Evolutionary conservation across 1,140 invertebrate species (phyloP), one percentile per base, ranked within the genome.

Genomic region (Eumeta japonica): DNA sequence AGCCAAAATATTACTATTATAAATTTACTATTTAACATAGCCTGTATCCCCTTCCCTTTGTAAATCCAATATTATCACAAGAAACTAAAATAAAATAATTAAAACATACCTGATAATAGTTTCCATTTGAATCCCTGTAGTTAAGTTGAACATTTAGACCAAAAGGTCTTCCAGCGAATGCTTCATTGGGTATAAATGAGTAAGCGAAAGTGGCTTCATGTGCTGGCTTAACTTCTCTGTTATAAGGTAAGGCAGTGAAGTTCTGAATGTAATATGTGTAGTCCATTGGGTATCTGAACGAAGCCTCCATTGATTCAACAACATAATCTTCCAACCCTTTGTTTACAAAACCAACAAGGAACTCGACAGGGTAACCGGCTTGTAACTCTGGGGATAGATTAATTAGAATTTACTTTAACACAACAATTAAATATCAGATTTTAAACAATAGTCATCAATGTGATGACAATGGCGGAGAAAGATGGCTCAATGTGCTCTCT

Each of bases 191-290:
- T 37, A 94, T 82, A 62, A 99, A 98, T 2, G 89, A 90, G 70
- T 99, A 99, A 31, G 88, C 87, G 39, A 99, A 83, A 0, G 97
- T 97, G 10, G 92, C 92, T 76, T 99, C 92, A 52, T 95, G 85
- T 35, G 86, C 85, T 0, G 95, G 88, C 53, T 92, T 89, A 0
- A 99, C 92, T 55, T 89, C 79, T 55, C 85, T 84, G 52, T 94
- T 89, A 68, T 92, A 97, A n/a, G 84, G 81, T 50, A 94, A 80
- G 1, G 90, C 86, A 1, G 94, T 93, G 77, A 98, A 98, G 76
- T 98, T 98, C 72, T 98, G 96, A 53, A 99, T 96, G 63, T 94
- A 92, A 67, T 95, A 99, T 48, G 87, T 94, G 76, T 94, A 98
- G 70, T 99, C 97, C 86, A 97, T 92, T 12, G 96, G 94, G 62